phyloP scores from a whole-genome alignment of 92 coral and sea anemone species.

The Porites lobata region DNA sequence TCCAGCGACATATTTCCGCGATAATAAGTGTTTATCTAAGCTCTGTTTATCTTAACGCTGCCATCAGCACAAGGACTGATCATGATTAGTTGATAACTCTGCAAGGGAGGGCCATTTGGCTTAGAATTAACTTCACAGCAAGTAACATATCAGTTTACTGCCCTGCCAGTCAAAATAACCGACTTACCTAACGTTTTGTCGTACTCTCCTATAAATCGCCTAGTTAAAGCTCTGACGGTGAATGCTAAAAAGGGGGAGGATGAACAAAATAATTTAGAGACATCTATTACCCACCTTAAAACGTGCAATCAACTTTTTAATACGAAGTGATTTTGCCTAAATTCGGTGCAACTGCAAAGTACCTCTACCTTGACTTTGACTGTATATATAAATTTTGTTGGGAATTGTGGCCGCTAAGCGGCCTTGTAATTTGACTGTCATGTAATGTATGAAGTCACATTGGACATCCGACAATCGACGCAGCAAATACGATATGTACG shows the following conservation, averaged over 20 bases:
- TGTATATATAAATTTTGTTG: too few species aligned
- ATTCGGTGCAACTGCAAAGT: too few species aligned
- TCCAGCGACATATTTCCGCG: constrained; percentile 23
- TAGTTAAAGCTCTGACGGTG: constrained; percentile 85
- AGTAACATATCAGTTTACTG: neutral
- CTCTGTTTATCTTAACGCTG: neutral
- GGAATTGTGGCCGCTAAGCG: too few species aligned
- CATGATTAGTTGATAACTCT: neutral
- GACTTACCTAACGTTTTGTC: constrained; percentile 86
- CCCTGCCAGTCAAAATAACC: constrained; percentile 1
- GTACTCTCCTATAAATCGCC: constrained; percentile 90
- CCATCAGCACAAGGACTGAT: neutral
- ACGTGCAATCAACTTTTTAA: neutral
- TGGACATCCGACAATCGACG: too few species aligned
- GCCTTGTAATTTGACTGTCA: too few species aligned
- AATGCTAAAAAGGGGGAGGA: constrained; percentile 63
- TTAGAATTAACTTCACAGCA: too few species aligned
- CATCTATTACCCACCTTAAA: neutral
- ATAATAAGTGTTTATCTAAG: constrained; percentile 31
- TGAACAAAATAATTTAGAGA: neutral
- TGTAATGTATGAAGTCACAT: too few species aligned
- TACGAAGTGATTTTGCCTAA: too few species aligned
- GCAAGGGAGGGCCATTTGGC: neutral
- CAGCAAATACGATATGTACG: too few species aligned
- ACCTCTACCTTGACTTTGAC: too few species aligned